These are phyloP conservation scores for Cyaniris semiargus DNA, from an alignment of 2,888 invertebrate species.

Conservation along the genomic window DNA sequence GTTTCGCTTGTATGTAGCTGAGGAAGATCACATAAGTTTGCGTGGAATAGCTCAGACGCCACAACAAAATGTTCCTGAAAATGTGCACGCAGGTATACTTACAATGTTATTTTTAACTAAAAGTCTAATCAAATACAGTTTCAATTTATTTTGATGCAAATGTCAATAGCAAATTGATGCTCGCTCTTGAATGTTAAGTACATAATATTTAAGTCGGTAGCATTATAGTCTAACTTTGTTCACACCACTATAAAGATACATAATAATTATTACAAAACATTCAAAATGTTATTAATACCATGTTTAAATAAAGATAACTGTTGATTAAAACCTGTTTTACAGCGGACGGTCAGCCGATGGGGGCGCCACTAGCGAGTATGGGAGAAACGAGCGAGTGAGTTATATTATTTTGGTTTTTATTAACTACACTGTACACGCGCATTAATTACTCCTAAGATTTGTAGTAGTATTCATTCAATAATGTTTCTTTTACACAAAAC, in stretches of 20 bases:
- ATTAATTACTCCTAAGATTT: too few species aligned
- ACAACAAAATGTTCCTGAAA: slow-evolving; percentile 53
- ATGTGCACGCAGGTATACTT: slow-evolving; percentile 61
- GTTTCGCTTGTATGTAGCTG: slow-evolving; percentile 79
- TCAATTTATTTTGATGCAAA: too few species aligned
- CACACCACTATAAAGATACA: too few species aligned
- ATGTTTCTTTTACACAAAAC: neutral
- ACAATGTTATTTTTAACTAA: slow-evolving; percentile 46
- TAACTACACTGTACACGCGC: too few species aligned
- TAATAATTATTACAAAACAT: too few species aligned
- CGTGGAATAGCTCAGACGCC: slow-evolving; percentile 59
- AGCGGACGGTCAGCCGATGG: slow-evolving; percentile 76
- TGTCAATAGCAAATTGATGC: too few species aligned
- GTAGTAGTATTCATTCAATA: neutral
- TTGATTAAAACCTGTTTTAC: too few species aligned
- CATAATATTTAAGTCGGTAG: too few species aligned
- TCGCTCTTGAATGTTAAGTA: too few species aligned
- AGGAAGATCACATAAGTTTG: slow-evolving; percentile 85
- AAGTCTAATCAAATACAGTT: neutral
- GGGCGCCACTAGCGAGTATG: slow-evolving; percentile 82
- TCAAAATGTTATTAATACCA: too few species aligned
- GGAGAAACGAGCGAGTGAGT: slow-evolving; percentile 84
- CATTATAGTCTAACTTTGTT: too few species aligned
- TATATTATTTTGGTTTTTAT: slow-evolving; percentile 48
- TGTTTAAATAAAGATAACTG: too few species aligned